Evolutionary conservation across 2,797 vertebrate species (phyloP), one percentile per base, ranked within the genome.

Genomic region (Cuculus canorus): DNA sequence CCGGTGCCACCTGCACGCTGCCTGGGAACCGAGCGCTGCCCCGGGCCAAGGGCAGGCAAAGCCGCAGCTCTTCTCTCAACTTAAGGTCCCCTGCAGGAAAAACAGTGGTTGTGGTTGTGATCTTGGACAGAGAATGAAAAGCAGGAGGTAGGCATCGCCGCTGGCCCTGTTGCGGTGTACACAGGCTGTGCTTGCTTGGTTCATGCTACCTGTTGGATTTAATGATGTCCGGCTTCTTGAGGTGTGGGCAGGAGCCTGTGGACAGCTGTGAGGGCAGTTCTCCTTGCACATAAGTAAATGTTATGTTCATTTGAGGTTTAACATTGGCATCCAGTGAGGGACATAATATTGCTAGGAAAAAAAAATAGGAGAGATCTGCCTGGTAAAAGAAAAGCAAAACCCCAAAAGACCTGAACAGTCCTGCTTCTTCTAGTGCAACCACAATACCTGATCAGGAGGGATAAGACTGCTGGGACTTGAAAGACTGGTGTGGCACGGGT

Each of bases 261-360:
- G 50, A 21, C 56, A 32, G 41, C 41, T 27, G 66, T 5, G 19
- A 52, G 57, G n/a, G 56, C 32, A 19, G 17, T 48, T 54, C 48
- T 65, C 23, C 52, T 43, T 17, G 14, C 19, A 32, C 27, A 2
- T 17, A 10, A 0, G 5, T n/a, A 15, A 52, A 52, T 1, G 13
- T 16, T 41, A 25, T 17, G 7, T 45, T 70, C 9, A 3, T 47
- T 41, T 47, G 17, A 50, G 57, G 17, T 69, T 61, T 50, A 28
- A 15, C 24, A 24, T 18, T 25, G 11, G 32, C 41, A 16, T 21
- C n/a, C 50, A 12, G 28, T 5, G 57, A 70, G 45, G 43, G 41
- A 56, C 4, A 14, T 50, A 25, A 30, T 30, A 37, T 22, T 17
- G 39, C 35, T 13, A 13, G 52, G 24, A 25, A 25, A 9, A 50